Percentiles rank a stretch among this genome's conserved stretches.
These are phyloP conservation scores for Oligia fasciuncula DNA, from an alignment of 2,888 invertebrate genomes.

Conservation along the genomic window DNA sequence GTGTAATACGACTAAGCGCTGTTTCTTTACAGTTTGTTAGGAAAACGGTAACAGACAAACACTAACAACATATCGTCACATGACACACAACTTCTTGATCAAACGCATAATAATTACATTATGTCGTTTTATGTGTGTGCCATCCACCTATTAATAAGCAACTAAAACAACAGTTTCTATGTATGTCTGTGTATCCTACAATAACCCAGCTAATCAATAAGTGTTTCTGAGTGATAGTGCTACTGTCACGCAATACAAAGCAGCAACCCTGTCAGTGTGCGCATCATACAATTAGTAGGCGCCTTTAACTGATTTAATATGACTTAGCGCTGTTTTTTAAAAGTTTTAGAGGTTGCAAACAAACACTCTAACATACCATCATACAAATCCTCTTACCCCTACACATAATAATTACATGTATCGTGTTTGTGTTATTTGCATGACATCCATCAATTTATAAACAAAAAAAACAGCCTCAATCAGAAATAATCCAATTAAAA, in stretches of 20 bases:
- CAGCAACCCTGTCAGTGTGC: slow-evolving; percentile 34
- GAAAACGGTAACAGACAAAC: neutral
- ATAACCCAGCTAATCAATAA: too few relatives aligned
- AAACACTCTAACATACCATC: neutral
- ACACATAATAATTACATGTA: neutral
- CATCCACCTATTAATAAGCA: slow-evolving; percentile 36
- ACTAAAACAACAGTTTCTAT: too few relatives aligned
- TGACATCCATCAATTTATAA: neutral
- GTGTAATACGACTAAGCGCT: slow-evolving; percentile 21
- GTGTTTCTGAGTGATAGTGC: slow-evolving; percentile 26
- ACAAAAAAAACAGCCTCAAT: neutral
- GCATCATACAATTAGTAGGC: slow-evolving; percentile 67
- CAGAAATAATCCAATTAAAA: slow-evolving; percentile 14
- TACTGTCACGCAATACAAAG: slow-evolving; percentile 29
- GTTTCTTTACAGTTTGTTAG: slow-evolving; percentile 17
- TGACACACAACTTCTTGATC: too few relatives aligned
- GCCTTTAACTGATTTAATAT: slow-evolving; percentile 63
- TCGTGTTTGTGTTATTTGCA: neutral
- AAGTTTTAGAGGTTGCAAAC: neutral
- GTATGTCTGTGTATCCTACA: too few relatives aligned
- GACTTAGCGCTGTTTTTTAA: slow-evolving; percentile 43
- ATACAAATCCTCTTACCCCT: neutral
- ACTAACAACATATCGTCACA: neutral
- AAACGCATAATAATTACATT: too few relatives aligned
- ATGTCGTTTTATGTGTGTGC: too few relatives aligned